A percentile compares a stretch with the other conserved stretches of the same genome.
phyloP scores from a whole-genome alignment of 1,140 invertebrate species.

The Cataglyphis hispanica region DNA sequence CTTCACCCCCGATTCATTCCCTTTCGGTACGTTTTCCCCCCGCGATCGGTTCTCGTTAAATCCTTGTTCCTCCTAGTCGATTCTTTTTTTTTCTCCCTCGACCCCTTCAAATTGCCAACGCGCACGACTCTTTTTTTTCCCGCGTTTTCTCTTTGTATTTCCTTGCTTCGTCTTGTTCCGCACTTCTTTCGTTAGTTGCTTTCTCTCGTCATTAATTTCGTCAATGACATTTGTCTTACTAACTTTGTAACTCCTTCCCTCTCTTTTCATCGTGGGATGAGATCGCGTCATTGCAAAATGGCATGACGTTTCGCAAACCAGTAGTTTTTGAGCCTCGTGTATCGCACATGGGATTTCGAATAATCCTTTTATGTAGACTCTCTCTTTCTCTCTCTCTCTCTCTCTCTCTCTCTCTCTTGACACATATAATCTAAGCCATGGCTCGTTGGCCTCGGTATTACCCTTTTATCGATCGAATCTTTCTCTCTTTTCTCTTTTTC shows the following conservation, averaged over 20 bases:
- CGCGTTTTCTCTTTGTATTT: neutral
- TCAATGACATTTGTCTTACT: neutral
- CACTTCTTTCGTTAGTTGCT: neutral
- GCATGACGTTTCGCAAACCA: no score
- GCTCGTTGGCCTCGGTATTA: neutral
- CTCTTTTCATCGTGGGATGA: neutral
- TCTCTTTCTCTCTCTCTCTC: no score
- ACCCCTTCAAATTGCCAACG: slow-evolving; percentile 5
- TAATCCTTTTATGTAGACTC: neutral
- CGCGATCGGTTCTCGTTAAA: no score
- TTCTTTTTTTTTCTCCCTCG: neutral
- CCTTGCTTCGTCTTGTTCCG: neutral
- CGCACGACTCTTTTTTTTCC: slow-evolving; percentile 1
- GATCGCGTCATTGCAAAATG: neutral
- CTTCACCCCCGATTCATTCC: no score
- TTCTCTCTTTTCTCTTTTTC: neutral
- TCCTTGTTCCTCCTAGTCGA: neutral
- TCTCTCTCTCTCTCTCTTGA: neutral
- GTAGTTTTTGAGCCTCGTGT: neutral
- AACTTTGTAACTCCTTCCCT: neutral
- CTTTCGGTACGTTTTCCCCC: no score
- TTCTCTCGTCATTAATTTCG: slow-evolving; percentile 10
- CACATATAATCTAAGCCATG: neutral
- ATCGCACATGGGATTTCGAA: neutral
- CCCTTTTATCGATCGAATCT: slow-evolving; percentile 26